Base-by-base conservation (phyloP, 1,140 invertebrate species). In the Megalopta genalis region DNA sequence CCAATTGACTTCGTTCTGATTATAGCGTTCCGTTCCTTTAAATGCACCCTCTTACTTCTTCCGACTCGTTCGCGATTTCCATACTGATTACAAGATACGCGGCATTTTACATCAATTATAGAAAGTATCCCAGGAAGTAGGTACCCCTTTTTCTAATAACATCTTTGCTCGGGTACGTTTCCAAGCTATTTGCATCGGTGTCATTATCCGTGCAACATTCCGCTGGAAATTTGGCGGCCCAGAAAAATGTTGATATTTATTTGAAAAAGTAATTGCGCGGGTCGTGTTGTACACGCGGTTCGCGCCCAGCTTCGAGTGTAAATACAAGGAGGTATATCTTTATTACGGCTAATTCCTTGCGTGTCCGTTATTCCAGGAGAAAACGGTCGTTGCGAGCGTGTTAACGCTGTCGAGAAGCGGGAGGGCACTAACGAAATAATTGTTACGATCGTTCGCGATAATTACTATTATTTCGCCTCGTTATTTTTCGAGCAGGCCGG, bases 301-400 rank as follows among this genome's bases (percentile, higher is more conserved):
- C 23, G 64, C 63, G 54, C 54, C 54, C 14, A 70, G 69, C 37
- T 57, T 75, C 49, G 16, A 67, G n/a, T 52, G 49, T 75, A 46
- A 75, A 75, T 25, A 39, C 46, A 49, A 69, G 65, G 59, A 49
- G 27, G 57, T 27, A 62, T 69, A 70, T 70, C 21, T 77, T 77
- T 77, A 63, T 49, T 62, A 14, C 66, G 39, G 57, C 57, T 70
- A 77, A 77, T 69, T 77, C 23, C 54, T 77, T 37, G 57, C 54
- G 57, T 18, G 66, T 39, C 46, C 57, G 27, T 62, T 70, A 62
- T 70, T 37, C 57, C 21, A 7, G 25, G 3, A 21, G 25, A 62
- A 21, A 63, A 39, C 7, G 21, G 37, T 42, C 69, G 54, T 39
- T n/a, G 67, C 18, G 23, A 63, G 52, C 59, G 42, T 25, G 57